Conservation (phyloP, 2,113 vertebrate species). For the Menidia beryllina region DNA sequence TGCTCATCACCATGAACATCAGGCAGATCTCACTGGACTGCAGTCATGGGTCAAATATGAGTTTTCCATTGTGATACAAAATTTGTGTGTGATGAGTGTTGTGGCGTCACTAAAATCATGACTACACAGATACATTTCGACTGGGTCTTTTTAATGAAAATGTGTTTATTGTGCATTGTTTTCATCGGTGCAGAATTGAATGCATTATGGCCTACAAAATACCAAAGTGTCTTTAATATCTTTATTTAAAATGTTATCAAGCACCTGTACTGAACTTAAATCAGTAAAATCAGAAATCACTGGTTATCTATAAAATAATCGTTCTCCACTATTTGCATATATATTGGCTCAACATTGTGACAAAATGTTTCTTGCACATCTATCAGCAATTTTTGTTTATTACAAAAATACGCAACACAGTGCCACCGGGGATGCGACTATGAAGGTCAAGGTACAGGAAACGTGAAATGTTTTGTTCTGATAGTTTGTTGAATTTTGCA, state of each 20-base stretch:
- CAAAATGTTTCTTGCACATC: constrained; percentile 69
- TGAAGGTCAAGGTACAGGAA: constrained; percentile 72
- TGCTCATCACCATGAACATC: constrained; percentile 61
- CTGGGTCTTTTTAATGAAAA: constrained; percentile 61
- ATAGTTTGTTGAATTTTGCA: constrained; percentile 57
- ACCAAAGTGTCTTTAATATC: constrained; percentile 81
- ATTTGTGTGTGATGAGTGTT: constrained; percentile 69
- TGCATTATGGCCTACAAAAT: constrained; percentile 70
- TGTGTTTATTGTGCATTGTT: constrained; percentile 49
- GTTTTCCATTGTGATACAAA: constrained; percentile 46
- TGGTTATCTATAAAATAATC: constrained; percentile 61
- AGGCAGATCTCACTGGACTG: constrained; percentile 71
- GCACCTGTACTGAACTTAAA: constrained; percentile 75
- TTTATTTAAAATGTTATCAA: constrained; percentile 70
- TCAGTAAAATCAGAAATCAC: constrained; percentile 76
- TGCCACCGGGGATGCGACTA: constrained; percentile 51
- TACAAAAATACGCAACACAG: constrained; percentile 53
- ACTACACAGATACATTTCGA: constrained; percentile 68
- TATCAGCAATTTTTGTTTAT: constrained; percentile 64
- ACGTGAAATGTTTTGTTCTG: constrained; percentile 58
- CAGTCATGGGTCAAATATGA: constrained; percentile 70
- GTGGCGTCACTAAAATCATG: constrained; percentile 70
- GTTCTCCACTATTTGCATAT: constrained; percentile 65
- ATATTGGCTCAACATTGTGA: constrained; percentile 71
- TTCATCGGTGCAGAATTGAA: constrained; percentile 51